Conservation (phyloP, 2,888 invertebrate species). For the Megalurothrips usitatus region DNA sequence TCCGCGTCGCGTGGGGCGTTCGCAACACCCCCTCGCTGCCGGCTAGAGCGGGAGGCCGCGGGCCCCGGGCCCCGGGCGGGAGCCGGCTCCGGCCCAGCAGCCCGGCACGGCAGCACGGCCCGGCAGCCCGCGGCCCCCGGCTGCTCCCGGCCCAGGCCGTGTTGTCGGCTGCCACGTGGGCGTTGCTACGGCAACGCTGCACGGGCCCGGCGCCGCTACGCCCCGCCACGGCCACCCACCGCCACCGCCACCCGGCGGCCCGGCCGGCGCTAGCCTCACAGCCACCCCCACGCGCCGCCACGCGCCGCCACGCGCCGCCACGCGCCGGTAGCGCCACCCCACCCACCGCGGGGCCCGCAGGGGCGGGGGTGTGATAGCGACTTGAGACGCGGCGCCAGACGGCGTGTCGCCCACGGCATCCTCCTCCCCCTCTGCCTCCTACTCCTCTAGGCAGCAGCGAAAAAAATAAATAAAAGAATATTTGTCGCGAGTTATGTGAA, state of each 20-base stretch:
- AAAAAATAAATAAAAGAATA: too few relatives aligned
- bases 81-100: not conserved
- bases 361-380: not conserved
- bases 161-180: conserved; percentile 16
- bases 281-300: too few relatives aligned
- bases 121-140: not conserved
- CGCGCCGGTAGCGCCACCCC: not conserved
- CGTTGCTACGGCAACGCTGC: not conserved
- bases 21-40: not conserved
- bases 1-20: not conserved
- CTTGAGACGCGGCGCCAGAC: too few relatives aligned
- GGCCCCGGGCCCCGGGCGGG: not conserved
- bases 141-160: conserved; percentile 8
- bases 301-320: not conserved
- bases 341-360: not conserved
- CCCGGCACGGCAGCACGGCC: not conserved
- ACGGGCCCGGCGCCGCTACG: not conserved
- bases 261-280: too few relatives aligned
- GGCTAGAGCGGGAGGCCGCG: not conserved
- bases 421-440: too few relatives aligned
- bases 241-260: too few relatives aligned
- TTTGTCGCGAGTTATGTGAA: too few relatives aligned
- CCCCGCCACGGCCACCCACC: too few relatives aligned
- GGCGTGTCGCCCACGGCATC: too few relatives aligned
- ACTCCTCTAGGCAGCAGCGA: too few relatives aligned